Evolutionary conservation across 2,113 vertebrate genomes (phyloP), one percentile per base, ranked within the genome.

Genomic region (Gobius niger): DNA sequence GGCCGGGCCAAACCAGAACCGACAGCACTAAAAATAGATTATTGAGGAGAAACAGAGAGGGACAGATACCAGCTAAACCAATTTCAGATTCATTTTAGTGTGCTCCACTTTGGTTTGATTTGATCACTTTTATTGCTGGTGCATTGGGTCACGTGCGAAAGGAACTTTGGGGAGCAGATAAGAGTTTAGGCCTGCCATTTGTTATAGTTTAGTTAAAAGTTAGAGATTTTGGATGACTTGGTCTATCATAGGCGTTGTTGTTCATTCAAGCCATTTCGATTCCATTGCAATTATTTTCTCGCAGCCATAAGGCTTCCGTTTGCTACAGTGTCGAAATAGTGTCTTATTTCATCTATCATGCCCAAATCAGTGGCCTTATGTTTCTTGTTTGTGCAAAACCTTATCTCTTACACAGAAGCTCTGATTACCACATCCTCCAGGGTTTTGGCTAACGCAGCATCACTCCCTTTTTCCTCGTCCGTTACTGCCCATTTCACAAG

Each of bases 11-110:
- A 73, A 75, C 66, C 64, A 47, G 57, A 81, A 46, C 72, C 14
- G 76, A 68, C 47, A 51, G 16, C 7, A 71, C 75, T 84, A 77
- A 84, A 83, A 89, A 80, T 79, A 82, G 64, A 59, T 44, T 44
- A 9, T 67, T 44, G 50, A 78, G 63, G 46, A 67, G 68, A 78
- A 80, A 49, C 72, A 68, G 62, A 69, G 67, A 73, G 60, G 7
- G 65, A 65, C 63, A 66, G 50, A 47, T 62, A 72, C 18, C 63
- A 68, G 13, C 70, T 61, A 63, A 82, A 75, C 76, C 63, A 72
- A 13, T 57, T 44, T 47, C 8, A 66, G 42, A 67, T 11, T 5
- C 52, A n/a, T 49, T 67, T 68, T 65, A 63, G 19, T 14, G 13
- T 63, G 19, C 34, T 51, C 3, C 50, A 9, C 42, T 57, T 78